Percentiles rank a stretch among this genome's conserved stretches.
These are phyloP conservation scores for Cyclargus thomasi DNA, from an alignment of 1,140 invertebrate genomes.

Conservation along the genomic window DNA sequence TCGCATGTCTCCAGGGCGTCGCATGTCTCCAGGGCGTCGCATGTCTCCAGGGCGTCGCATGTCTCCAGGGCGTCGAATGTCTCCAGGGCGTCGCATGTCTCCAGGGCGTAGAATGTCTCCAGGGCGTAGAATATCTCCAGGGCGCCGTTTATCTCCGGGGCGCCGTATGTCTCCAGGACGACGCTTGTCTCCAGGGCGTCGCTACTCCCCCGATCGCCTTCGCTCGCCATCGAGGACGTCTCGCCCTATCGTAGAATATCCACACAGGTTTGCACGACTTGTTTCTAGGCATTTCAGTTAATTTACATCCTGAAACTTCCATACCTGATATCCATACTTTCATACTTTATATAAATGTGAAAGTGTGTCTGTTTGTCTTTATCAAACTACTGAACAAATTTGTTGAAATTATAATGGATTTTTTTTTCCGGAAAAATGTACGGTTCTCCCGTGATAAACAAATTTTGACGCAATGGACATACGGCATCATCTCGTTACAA, in stretches of 20 bases:
- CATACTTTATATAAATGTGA: too few relatives aligned
- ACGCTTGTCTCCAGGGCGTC: not conserved
- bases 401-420: too few relatives aligned
- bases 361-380: too few relatives aligned
- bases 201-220: not conserved
- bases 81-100: constrained; percentile 21
- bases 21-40: constrained; percentile 1
- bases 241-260: not conserved
- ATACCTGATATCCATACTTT: too few relatives aligned
- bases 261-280: constrained; percentile 2
- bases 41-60: constrained; percentile 19
- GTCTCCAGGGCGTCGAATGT: constrained; percentile 5
- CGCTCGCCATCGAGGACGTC: not conserved
- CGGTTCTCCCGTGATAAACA: too few relatives aligned
- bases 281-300: too few relatives aligned
- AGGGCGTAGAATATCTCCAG: constrained; percentile 16
- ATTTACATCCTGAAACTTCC: too few relatives aligned
- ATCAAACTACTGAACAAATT: too few relatives aligned
- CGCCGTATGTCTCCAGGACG: not conserved
- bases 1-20: constrained; percentile 14
- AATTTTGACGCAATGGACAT: too few relatives aligned
- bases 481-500: too few relatives aligned
- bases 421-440: too few relatives aligned
- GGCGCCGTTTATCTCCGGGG: not conserved
- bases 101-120: constrained; percentile 17